Conservation (phyloP, 2,888 invertebrate species). For the Acholoe squamosa region DNA sequence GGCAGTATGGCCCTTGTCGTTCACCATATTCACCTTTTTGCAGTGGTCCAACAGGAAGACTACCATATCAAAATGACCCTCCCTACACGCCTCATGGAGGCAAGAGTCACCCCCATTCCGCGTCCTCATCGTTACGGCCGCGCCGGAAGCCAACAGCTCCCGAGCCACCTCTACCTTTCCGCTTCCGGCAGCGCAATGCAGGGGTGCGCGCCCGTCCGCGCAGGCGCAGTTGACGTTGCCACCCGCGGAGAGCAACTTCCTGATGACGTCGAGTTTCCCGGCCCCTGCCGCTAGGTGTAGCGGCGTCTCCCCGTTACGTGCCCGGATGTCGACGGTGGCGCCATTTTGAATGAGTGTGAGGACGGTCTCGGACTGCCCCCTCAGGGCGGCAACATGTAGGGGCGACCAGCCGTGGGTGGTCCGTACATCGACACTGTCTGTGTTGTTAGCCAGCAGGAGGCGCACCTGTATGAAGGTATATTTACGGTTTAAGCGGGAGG, state of each 20-base stretch:
- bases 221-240: background rate
- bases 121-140: conserved; percentile 37
- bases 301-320: conserved; percentile 63
- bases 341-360: conserved; percentile 64
- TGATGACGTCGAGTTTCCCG: conserved; percentile 42
- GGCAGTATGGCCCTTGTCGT: conserved; percentile 59
- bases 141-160: conserved; percentile 39
- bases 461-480: background rate
- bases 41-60: conserved; percentile 57
- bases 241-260: conserved; percentile 42
- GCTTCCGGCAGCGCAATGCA: conserved; percentile 52
- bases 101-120: conserved; percentile 47
- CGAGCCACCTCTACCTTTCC: background rate
- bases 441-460: conserved; percentile 58
- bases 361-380: conserved; percentile 63
- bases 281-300: conserved; percentile 65
- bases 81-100: conserved; percentile 63
- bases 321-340: conserved; percentile 48
- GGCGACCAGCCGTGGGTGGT: conserved; percentile 64
- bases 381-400: conserved; percentile 66
- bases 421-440: conserved; percentile 35
- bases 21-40: conserved; percentile 56
- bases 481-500: background rate
- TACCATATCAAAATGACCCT: conserved; percentile 49
- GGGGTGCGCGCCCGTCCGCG: conserved; percentile 46